Evolutionary conservation across 2,113 vertebrate genomes (phyloP).

Genomic region (Lophochroa leadbeateri): DNA sequence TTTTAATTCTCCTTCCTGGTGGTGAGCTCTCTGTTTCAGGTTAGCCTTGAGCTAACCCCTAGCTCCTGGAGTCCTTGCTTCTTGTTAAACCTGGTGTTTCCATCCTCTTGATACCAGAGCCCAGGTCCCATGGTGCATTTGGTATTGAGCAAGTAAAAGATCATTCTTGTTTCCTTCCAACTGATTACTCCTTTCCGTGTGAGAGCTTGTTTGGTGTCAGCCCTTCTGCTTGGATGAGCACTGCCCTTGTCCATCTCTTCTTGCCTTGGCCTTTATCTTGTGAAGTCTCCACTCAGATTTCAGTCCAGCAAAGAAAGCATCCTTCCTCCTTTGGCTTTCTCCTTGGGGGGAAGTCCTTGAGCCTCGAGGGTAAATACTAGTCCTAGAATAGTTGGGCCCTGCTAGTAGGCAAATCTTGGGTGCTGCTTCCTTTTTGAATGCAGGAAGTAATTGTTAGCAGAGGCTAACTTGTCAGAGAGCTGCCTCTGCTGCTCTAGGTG

Average conservation of each 20-base stretch:
- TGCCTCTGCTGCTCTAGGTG: background rate
- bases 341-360: background rate
- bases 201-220: background rate
- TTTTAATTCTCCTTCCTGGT: background rate
- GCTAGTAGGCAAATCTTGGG: background rate
- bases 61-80: background rate
- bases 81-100: background rate
- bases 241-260: background rate
- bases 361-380: background rate
- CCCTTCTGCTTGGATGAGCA: background rate
- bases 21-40: background rate
- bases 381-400: background rate
- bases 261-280: background rate
- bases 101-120: background rate
- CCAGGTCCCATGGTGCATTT: background rate
- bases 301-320: background rate
- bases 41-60: background rate
- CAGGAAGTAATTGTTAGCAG: background rate
- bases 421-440: background rate
- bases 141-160: slow-evolving; percentile 11
- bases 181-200: background rate
- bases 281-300: background rate
- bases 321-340: background rate
- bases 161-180: background rate
- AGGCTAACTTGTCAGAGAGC: background rate